Evolutionary conservation across 2,888 invertebrate species (phyloP).

Genomic region (Hydrotaea diabolus): DNA sequence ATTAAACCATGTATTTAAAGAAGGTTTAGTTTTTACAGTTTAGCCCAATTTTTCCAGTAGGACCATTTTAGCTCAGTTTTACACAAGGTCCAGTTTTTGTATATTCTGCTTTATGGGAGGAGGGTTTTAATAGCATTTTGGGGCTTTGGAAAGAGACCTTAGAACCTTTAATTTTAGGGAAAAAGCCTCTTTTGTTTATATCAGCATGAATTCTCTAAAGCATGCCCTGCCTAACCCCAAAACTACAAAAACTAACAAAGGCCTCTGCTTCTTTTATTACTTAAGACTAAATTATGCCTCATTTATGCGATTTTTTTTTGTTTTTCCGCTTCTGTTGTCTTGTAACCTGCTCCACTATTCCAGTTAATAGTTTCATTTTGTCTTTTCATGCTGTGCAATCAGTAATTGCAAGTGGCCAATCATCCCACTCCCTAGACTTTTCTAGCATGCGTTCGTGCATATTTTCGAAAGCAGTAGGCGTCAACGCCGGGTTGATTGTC

Average conservation of each 20-base stretch:
- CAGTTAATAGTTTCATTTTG: conserved; percentile 24
- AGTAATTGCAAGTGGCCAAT: conserved; percentile 44
- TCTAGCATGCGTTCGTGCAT: background rate
- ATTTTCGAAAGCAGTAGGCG: conserved; percentile 20
- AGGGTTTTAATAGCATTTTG: too few species aligned
- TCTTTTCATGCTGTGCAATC: conserved; percentile 35
- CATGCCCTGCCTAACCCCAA: background rate
- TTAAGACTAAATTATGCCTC: background rate
- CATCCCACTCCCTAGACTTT: background rate
- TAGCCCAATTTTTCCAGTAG: too few species aligned
- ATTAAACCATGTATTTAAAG: too few species aligned
- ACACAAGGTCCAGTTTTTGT: too few species aligned
- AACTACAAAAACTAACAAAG: background rate
- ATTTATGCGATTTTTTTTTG: background rate
- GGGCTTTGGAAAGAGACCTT: too few species aligned
- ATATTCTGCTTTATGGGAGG: too few species aligned
- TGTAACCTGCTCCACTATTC: conserved; percentile 17
- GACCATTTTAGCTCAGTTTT: too few species aligned
- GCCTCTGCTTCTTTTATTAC: too few species aligned
- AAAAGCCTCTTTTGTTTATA: too few species aligned
- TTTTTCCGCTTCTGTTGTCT: background rate
- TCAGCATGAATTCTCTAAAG: too few species aligned
- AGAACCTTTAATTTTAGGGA: too few species aligned
- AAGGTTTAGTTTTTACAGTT: too few species aligned
- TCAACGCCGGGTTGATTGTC: background rate